Evolutionary conservation across 53 echinoderm and acorn worm genomes (phyloP), one percentile per base, ranked within the genome.

Genomic region (Zoroaster sp.): DNA sequence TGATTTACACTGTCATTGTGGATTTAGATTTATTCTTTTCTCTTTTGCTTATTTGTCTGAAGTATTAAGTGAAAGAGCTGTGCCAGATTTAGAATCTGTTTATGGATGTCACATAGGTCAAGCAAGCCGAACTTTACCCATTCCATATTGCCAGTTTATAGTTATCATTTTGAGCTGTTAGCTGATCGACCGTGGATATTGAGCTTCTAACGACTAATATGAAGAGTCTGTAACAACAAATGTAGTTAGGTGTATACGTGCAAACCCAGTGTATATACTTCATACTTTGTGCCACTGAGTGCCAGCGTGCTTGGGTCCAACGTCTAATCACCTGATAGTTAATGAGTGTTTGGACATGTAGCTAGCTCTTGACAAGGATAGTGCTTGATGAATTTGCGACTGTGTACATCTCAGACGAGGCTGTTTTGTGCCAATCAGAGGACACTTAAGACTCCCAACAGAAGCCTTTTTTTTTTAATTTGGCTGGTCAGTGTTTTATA

Each of bases 291-390:
- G 6, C 82, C 45, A 74, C 40, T 23, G 42, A 36, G 15, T 15
- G 55, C 78, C 31, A 78, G n/a, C 55, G 69, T 47, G 67, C 15
- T 39, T 32, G 69, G 47, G 69, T n/a, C 36, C 47, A 18, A 34
- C 31, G 70, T 70, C 33, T 85, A 69, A 85, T 70, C 85, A 71
- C 70, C 85, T 52, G 47, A 71, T 41, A 14, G 66, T 71, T 85
- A 85, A 85, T 71, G 71, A 85, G 47, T 71, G 28, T 35, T 28
- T 13, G 51, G 68, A 74, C 25, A 23, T 32, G 5, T 3, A 42
- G 25, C 40, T 6, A 65, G 38, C 32, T 28, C 18, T 42, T 33
- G 44, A 35, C n/a, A 39, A 41, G 66, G 43, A 67, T 42, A 82
- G 5, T 28, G 33, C 68, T 68, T 14, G 68, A 66, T 67, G 82